A percentile compares a stretch with the other conserved stretches of the same genome.
These are phyloP conservation scores for Trichacis sp. DNA, from an alignment of 2,888 invertebrate species.

Conservation along the genomic window DNA sequence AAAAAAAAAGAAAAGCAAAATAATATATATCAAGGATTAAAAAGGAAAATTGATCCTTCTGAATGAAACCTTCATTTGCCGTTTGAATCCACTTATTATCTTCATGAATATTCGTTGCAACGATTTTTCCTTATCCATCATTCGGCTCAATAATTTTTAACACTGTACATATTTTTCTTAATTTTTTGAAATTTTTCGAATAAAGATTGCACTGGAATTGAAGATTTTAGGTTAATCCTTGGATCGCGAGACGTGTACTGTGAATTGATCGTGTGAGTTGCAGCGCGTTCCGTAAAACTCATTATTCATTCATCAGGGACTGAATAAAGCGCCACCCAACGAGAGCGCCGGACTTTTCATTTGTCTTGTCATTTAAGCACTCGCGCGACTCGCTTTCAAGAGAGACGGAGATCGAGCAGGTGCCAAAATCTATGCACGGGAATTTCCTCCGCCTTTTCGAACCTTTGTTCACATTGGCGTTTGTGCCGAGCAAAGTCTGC, in stretches of 20 bases:
- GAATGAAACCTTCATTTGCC: slow-evolving; percentile 18
- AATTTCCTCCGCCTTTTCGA: not conserved
- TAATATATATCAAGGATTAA: too few relatives aligned
- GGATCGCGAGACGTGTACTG: too few relatives aligned
- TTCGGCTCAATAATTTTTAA: too few relatives aligned
- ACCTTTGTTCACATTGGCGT: not conserved
- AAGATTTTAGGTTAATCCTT: too few relatives aligned
- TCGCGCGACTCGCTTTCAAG: not conserved
- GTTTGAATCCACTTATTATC: slow-evolving; percentile 13
- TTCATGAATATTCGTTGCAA: too few relatives aligned
- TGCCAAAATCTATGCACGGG: not conserved
- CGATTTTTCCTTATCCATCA: too few relatives aligned
- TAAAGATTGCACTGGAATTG: too few relatives aligned
- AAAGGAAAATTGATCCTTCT: slow-evolving; percentile 44
- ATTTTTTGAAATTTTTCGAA: too few relatives aligned
- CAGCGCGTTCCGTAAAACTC: not conserved
- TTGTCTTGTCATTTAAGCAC: not conserved
- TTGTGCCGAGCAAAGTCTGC: slow-evolving; percentile 19
- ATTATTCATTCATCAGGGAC: not conserved
- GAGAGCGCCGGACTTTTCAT: not conserved
- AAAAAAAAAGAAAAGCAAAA: too few relatives aligned
- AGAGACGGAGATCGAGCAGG: not conserved
- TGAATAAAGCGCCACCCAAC: not conserved
- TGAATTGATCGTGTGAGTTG: too few relatives aligned
- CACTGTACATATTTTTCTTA: too few relatives aligned